Conservation (phyloP, 64 coral and sea anemone genomes). For the Trachythela sp. region DNA sequence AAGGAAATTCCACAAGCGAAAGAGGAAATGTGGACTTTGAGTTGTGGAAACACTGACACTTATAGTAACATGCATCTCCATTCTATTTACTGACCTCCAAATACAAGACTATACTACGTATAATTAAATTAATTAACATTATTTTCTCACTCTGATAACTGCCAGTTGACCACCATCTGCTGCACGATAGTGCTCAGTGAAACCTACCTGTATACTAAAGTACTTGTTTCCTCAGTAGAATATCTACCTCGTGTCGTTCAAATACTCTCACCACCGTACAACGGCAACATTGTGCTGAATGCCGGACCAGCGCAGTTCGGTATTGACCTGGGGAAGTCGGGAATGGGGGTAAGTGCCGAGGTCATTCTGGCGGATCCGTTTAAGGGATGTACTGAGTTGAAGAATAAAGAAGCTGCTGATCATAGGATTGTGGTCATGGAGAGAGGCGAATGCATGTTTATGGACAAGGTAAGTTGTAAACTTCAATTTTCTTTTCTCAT, state of each 20-base stretch:
- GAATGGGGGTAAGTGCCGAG: conserved; percentile 94
- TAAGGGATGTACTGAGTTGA: conserved; percentile 64
- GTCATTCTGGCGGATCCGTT: conserved; percentile 54
- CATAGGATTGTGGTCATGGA: conserved; percentile 82
- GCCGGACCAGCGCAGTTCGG: conserved; percentile 97
- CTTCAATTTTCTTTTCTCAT: neutral
- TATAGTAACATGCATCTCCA: too few relatives aligned
- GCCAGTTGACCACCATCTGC: neutral
- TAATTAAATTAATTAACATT: too few relatives aligned
- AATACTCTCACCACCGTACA: conserved; percentile 86
- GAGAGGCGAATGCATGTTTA: conserved; percentile 94
- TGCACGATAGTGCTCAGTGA: neutral
- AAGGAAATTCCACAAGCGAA: too few relatives aligned
- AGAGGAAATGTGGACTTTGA: too few relatives aligned
- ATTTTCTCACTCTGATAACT: too few relatives aligned
- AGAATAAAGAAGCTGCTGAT: conserved; percentile 62
- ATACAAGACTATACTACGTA: too few relatives aligned
- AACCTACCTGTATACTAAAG: neutral
- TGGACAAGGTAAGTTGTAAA: conserved; percentile 58
- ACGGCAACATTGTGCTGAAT: conserved; percentile 75
- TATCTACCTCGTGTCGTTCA: conserved; percentile 74
- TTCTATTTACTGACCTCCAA: too few relatives aligned
- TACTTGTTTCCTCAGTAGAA: neutral
- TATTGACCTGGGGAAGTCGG: conserved; percentile 78
- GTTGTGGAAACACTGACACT: too few relatives aligned